Percentiles rank a stretch among this genome's conserved stretches.
phyloP scores from a whole-genome alignment of 2,113 vertebrate species.

The Cololabis saira region DNA sequence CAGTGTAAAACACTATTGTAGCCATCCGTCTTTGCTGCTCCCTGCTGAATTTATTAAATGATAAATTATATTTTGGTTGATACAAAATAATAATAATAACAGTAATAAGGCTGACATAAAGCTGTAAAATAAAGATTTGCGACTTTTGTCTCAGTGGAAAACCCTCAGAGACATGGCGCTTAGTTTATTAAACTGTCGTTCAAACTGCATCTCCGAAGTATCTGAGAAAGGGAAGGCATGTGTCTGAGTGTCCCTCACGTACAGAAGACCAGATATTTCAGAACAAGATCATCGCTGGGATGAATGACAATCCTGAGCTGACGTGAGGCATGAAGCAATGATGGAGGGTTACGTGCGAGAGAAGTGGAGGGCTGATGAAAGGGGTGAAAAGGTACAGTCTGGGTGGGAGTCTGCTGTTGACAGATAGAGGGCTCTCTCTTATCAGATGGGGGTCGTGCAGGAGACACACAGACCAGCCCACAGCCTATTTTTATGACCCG shows the following conservation, averaged over 20 bases:
- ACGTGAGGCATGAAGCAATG: constrained; percentile 51
- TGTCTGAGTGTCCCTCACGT: constrained; percentile 6
- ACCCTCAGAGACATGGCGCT: background rate
- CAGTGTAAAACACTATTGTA: background rate
- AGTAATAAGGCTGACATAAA: background rate
- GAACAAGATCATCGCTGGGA: constrained; percentile 30
- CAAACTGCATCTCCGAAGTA: background rate
- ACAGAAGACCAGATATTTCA: constrained; percentile 16
- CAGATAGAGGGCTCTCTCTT: constrained; percentile 57
- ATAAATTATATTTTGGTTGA: background rate
- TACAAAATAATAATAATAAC: background rate
- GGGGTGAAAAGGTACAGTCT: constrained; percentile 39
- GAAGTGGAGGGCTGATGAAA: constrained; percentile 52
- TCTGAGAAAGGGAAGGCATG: background rate
- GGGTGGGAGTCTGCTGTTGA: constrained; percentile 54
- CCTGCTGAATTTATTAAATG: background rate
- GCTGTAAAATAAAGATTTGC: background rate
- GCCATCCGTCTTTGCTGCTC: background rate
- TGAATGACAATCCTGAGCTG: constrained; percentile 40
- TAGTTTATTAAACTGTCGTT: background rate
- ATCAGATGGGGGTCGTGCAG: constrained; percentile 66
- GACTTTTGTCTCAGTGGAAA: background rate
- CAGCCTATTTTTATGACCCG: constrained; percentile 67
- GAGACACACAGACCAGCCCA: constrained; percentile 58
- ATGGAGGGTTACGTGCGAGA: constrained; percentile 48